These are phyloP conservation scores for Ageneiosus marmoratus DNA, from an alignment of 2,113 vertebrate species.

Conservation along the genomic window DNA sequence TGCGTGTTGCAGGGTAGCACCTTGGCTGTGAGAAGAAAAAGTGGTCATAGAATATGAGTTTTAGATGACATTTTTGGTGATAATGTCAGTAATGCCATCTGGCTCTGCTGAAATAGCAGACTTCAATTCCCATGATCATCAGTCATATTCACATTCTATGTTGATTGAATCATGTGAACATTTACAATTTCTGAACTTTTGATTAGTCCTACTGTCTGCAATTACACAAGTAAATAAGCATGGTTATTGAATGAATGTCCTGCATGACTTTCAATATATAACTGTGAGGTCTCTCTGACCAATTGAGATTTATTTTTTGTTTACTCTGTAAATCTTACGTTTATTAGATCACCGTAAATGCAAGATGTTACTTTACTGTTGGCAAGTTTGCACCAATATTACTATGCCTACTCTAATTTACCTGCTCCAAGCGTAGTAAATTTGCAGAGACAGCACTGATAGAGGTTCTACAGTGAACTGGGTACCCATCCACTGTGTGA, in stretches of 20 bases:
- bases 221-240: background rate
- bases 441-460: background rate
- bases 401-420: background rate
- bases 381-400: constrained; percentile 5
- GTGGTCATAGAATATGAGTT: background rate
- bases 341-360: background rate
- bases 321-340: constrained; percentile 48
- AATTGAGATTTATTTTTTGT: constrained; percentile 53
- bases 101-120: background rate
- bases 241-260: background rate
- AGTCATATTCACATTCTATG: background rate
- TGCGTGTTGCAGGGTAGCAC: background rate
- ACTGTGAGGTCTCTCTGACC: constrained; percentile 27
- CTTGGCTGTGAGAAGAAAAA: background rate
- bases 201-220: background rate
- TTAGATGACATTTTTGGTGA: background rate
- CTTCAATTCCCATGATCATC: background rate
- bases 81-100: background rate
- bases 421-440: background rate
- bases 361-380: constrained; percentile 53
- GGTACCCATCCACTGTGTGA: background rate
- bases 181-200: background rate
- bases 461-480: background rate
- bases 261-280: background rate
- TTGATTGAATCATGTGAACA: background rate